phyloP scores from a whole-genome alignment of 2,888 invertebrate genomes.

The Aspidiotus rigidus region DNA sequence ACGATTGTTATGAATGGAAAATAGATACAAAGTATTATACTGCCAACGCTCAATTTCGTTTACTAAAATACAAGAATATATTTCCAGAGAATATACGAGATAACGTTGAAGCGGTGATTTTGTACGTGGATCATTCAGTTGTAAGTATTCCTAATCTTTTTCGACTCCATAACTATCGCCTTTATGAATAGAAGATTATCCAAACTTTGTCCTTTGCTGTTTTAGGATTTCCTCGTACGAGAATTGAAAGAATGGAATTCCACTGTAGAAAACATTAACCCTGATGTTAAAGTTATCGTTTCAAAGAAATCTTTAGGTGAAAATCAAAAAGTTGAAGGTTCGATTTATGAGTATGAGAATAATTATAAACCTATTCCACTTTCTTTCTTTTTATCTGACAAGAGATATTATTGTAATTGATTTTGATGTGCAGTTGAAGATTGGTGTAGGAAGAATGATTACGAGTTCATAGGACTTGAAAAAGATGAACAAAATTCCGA shows the following conservation, averaged over 20 bases:
- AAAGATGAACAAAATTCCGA: constrained; percentile 45
- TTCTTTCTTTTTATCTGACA: neutral
- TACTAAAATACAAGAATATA: constrained; percentile 46
- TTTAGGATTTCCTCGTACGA: constrained; percentile 1
- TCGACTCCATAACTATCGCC: neutral
- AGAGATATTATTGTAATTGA: neutral
- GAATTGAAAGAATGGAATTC: constrained; percentile 14
- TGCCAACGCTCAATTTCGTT: constrained; percentile 52
- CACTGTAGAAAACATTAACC: neutral
- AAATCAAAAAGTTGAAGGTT: constrained; percentile 7
- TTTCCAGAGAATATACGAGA: constrained; percentile 46
- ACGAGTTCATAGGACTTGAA: constrained; percentile 58
- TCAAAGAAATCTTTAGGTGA: neutral
- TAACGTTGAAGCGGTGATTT: constrained; percentile 53
- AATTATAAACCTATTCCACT: neutral
- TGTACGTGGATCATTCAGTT: constrained; percentile 53
- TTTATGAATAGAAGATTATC: neutral
- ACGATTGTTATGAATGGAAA: constrained; percentile 45
- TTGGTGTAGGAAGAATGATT: constrained; percentile 60
- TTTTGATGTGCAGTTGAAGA: constrained; percentile 45
- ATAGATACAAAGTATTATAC: constrained; percentile 65
- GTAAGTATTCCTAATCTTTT: constrained; percentile 37
- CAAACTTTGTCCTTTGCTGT: neutral
- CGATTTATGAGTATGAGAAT: neutral
- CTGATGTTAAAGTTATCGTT: constrained; percentile 1